Conservation (phyloP, 1,140 invertebrate genomes). For the Eupeodes corollae region DNA sequence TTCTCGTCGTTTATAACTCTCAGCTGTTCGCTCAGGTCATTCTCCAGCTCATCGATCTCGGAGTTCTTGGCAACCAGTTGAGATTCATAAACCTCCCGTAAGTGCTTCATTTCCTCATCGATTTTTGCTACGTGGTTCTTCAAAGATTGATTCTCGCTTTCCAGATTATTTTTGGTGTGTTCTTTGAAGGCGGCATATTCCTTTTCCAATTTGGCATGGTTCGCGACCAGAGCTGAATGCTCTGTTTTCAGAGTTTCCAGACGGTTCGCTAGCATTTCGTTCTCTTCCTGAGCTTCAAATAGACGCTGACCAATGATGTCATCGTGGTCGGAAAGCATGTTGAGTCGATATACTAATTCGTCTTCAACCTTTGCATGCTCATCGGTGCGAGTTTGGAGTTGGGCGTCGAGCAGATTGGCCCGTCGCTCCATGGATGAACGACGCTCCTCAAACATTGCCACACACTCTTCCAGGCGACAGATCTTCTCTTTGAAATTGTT, state of each 20-base stretch:
- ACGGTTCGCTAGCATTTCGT: conserved; percentile 43
- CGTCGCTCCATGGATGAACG: conserved; percentile 43
- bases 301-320: conserved; percentile 45
- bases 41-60: conserved; percentile 48
- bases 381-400: conserved; percentile 43
- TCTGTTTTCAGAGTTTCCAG: conserved; percentile 28
- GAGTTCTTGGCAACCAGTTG: conserved; percentile 40
- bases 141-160: conserved; percentile 32
- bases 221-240: conserved; percentile 8
- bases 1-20: conserved; percentile 44
- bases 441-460: conserved; percentile 43
- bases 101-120: conserved; percentile 41
- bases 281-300: conserved; percentile 43
- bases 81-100: conserved; percentile 42
- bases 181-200: conserved; percentile 9
- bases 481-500: conserved; percentile 48
- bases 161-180: conserved; percentile 11
- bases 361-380: conserved; percentile 46
- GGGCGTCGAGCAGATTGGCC: conserved; percentile 41
- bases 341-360: conserved; percentile 41
- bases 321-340: conserved; percentile 44
- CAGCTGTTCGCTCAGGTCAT: conserved; percentile 49
- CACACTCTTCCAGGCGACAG: conserved; percentile 46
- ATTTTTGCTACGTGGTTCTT: conserved; percentile 35
- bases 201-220: conserved; percentile 12